Conservation (phyloP, 1,140 invertebrate species). For the Saccostrea glomerata region DNA sequence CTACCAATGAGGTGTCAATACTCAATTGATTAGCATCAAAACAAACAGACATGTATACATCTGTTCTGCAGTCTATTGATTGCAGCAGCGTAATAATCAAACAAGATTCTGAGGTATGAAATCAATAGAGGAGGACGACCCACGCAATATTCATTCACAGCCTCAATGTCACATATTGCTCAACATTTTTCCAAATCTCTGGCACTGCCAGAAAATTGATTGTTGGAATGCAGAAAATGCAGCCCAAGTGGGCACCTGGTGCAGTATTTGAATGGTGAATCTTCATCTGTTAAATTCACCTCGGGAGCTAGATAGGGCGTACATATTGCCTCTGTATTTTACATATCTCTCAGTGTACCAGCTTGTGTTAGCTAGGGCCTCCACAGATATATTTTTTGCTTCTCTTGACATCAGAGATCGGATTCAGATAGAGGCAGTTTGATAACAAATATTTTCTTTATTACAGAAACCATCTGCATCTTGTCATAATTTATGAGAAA, state of each 20-base stretch:
- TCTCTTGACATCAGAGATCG: not conserved
- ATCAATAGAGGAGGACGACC: constrained; percentile 26
- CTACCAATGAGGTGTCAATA: constrained; percentile 24
- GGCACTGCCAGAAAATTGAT: constrained; percentile 29
- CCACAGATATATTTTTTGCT: not conserved
- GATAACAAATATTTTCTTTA: not conserved
- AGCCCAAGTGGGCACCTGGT: constrained; percentile 1
- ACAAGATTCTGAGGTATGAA: constrained; percentile 33
- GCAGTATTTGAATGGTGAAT: constrained; percentile 23
- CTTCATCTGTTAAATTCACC: constrained; percentile 28
- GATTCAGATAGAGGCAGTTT: not conserved
- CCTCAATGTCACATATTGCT: constrained; percentile 15
- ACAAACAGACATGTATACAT: constrained; percentile 31
- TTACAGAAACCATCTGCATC: constrained; percentile 1
- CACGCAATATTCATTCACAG: constrained; percentile 22
- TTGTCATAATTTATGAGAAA: constrained; percentile 20
- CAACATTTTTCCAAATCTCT: constrained; percentile 23
- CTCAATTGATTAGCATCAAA: constrained; percentile 34
- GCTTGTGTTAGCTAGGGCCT: not conserved
- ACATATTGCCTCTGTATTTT: not conserved
- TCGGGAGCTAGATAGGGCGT: constrained; percentile 23
- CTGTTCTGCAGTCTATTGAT: constrained; percentile 28
- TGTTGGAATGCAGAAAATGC: constrained; percentile 33
- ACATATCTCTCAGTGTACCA: constrained; percentile 1
- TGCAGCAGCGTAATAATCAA: constrained; percentile 22